phyloP scores from a whole-genome alignment of 1,140 invertebrate species.

The Lucilia sericata region DNA sequence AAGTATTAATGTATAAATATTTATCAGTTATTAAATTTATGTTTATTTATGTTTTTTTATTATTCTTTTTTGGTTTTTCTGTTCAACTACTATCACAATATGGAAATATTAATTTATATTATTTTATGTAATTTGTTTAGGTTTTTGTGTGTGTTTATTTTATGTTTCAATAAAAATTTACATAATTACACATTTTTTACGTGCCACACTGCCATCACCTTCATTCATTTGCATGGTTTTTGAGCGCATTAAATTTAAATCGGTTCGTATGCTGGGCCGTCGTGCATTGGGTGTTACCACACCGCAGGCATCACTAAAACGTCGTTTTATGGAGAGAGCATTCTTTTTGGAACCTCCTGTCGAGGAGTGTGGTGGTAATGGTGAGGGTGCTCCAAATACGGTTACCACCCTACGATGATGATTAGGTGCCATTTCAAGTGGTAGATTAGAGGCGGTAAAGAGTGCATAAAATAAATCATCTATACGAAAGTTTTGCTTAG shows the following conservation, averaged over 20 bases:
- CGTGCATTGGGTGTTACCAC: conserved; percentile 86
- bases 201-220: conserved; percentile 68
- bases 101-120: conserved; percentile 14
- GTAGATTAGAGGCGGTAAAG: conserved; percentile 83
- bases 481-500: conserved; percentile 81
- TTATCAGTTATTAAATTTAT: neutral
- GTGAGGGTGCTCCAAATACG: conserved; percentile 78
- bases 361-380: conserved; percentile 75
- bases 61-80: neutral
- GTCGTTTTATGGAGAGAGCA: conserved; percentile 81
- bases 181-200: conserved; percentile 62
- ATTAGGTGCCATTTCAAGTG: conserved; percentile 89
- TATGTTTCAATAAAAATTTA: conserved; percentile 44
- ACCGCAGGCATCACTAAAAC: conserved; percentile 85
- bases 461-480: conserved; percentile 86
- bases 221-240: conserved; percentile 80
- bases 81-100: conserved; percentile 39
- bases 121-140: neutral
- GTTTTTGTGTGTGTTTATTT: neutral
- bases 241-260: conserved; percentile 86
- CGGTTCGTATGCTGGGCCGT: conserved; percentile 85
- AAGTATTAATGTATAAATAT: neutral
- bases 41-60: neutral
- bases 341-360: conserved; percentile 78
- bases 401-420: conserved; percentile 81